Percentiles rank a stretch among this genome's conserved stretches.
Conservation (phyloP, 1,140 invertebrate species). For the Aphaenogaster ashmeadi region DNA sequence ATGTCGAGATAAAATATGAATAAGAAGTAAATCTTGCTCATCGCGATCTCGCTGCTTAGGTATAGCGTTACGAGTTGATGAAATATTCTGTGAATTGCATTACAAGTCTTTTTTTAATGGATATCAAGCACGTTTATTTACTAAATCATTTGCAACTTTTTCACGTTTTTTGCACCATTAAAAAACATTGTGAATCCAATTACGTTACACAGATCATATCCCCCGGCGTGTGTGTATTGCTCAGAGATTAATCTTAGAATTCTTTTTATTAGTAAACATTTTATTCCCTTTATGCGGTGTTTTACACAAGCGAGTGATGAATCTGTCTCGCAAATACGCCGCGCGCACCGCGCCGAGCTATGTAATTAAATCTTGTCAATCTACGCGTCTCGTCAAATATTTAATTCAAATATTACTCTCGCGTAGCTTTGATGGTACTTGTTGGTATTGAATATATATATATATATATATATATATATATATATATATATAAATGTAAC, state of each 20-base stretch:
- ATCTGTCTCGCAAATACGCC: constrained; percentile 26
- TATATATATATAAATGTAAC: background rate
- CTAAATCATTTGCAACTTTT: background rate
- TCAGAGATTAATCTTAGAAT: constrained; percentile 32
- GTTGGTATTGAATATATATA: constrained; percentile 16
- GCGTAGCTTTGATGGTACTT: constrained; percentile 17
- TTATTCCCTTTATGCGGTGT: background rate
- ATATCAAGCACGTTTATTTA: background rate
- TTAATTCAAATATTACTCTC: constrained; percentile 50
- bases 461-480: constrained; percentile 5
- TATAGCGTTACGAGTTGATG: background rate
- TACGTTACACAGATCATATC: background rate
- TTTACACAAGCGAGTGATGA: constrained; percentile 12
- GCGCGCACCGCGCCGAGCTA: background rate
- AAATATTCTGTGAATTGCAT: background rate
- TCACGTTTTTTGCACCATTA: background rate
- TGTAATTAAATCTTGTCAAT: constrained; percentile 60
- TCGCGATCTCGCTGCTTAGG: background rate
- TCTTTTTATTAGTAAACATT: constrained; percentile 44
- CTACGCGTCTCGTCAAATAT: constrained; percentile 51
- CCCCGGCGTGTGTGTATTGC: background rate
- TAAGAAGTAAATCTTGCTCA: background rate
- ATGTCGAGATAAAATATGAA: background rate
- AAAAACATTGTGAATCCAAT: background rate
- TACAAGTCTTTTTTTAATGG: background rate